phyloP scores from a whole-genome alignment of 2,797 vertebrate species.

The Picus viridis region DNA sequence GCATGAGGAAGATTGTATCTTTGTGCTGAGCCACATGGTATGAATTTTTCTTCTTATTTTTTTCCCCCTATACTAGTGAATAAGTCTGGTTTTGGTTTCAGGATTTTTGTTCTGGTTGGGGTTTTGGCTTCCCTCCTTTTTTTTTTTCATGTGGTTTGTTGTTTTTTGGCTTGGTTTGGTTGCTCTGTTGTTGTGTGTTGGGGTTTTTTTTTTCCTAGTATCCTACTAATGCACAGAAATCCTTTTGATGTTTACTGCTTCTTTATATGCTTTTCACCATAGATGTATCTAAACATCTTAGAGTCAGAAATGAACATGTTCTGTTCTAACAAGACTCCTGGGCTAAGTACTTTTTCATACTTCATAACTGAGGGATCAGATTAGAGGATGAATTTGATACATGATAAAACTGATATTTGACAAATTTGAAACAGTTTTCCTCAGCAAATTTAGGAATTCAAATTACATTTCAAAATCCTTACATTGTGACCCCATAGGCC shows the following conservation, averaged over 20 bases:
- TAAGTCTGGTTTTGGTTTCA: too few species aligned
- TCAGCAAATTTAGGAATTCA: not conserved
- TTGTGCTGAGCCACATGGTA: not conserved
- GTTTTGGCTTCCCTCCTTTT: too few species aligned
- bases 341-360: not conserved
- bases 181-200: too few species aligned
- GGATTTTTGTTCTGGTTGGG: too few species aligned
- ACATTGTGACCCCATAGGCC: accelerated
- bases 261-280: not conserved
- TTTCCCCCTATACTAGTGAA: not conserved
- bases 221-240: not conserved
- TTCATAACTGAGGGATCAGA: not conserved
- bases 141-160: too few species aligned
- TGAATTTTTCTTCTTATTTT: not conserved
- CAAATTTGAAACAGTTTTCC: not conserved
- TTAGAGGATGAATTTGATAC: not conserved
- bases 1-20: not conserved
- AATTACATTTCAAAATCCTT: not conserved
- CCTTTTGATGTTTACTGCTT: not conserved
- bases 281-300: not conserved
- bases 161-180: too few species aligned
- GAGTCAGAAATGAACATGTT: not conserved
- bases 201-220: not conserved
- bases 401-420: too few species aligned
- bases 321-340: not conserved